phyloP scores from a whole-genome alignment of 2,888 invertebrate species.

The Chaitophorus viminalis region DNA sequence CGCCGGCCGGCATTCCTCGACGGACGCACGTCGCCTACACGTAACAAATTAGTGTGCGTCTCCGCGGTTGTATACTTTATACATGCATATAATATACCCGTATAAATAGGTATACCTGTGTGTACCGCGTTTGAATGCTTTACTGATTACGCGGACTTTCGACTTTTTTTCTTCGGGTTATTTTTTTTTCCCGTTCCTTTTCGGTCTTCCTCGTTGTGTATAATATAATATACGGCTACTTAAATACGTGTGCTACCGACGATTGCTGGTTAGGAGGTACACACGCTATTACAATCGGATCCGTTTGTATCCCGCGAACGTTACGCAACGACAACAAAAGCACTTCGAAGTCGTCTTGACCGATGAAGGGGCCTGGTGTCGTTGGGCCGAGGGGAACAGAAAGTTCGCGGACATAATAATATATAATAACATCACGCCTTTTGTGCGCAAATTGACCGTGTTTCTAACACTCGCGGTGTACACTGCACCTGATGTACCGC shows the following conservation, averaged over 20 bases:
- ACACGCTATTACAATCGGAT: background rate
- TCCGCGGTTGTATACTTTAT: background rate
- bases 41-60: conserved; percentile 39
- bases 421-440: no score
- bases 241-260: background rate
- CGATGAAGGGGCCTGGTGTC: no score
- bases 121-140: conserved; percentile 12
- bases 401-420: background rate
- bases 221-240: no score
- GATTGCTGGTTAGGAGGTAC: background rate
- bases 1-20: conserved; percentile 14
- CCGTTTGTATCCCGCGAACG: background rate
- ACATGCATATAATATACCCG: background rate
- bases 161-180: background rate
- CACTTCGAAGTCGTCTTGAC: no score
- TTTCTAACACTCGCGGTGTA: no score
- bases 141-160: conserved; percentile 38
- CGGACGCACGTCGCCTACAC: background rate
- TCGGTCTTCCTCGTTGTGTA: no score
- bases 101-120: background rate
- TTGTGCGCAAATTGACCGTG: no score
- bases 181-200: background rate
- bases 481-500: no score
- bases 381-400: no score
- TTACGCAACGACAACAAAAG: background rate